Conservation (phyloP, 2,797 vertebrate species). For the Danio kyathit region DNA sequence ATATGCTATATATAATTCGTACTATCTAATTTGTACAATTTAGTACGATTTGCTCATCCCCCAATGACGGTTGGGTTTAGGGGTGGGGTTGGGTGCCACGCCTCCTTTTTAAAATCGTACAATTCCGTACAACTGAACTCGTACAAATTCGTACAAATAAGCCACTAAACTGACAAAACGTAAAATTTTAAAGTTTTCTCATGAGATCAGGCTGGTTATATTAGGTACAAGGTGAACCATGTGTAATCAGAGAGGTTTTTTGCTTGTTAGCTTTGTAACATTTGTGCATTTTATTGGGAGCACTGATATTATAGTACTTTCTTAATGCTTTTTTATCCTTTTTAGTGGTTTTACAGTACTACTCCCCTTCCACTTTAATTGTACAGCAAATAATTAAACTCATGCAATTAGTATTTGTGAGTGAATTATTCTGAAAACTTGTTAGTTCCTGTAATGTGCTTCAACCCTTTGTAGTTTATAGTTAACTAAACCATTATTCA, state of each 20-base stretch:
- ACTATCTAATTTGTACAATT: too few relatives aligned
- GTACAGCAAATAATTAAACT: background rate
- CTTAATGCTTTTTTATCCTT: background rate
- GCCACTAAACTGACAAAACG: too few relatives aligned
- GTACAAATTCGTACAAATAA: too few relatives aligned
- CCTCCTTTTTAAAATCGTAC: too few relatives aligned
- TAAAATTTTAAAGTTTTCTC: too few relatives aligned
- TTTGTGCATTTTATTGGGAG: background rate
- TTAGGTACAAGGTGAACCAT: background rate
- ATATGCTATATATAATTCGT: too few relatives aligned
- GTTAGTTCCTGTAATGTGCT: constrained; percentile 9
- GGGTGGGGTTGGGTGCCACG: too few relatives aligned
- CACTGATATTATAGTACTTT: background rate
- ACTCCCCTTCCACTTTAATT: background rate
- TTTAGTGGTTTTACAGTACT: background rate
- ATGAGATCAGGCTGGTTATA: too few relatives aligned
- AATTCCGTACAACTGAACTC: too few relatives aligned
- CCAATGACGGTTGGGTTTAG: too few relatives aligned
- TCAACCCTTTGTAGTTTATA: constrained; percentile 9
- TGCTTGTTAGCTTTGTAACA: background rate
- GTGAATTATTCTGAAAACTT: constrained; percentile 5
- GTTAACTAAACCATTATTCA: constrained; percentile 1
- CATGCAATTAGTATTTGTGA: constrained; percentile 14
- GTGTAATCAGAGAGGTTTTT: background rate
- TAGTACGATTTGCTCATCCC: too few relatives aligned